Conservation (phyloP, 2,888 invertebrate genomes). For the Creontiades dilutus region DNA sequence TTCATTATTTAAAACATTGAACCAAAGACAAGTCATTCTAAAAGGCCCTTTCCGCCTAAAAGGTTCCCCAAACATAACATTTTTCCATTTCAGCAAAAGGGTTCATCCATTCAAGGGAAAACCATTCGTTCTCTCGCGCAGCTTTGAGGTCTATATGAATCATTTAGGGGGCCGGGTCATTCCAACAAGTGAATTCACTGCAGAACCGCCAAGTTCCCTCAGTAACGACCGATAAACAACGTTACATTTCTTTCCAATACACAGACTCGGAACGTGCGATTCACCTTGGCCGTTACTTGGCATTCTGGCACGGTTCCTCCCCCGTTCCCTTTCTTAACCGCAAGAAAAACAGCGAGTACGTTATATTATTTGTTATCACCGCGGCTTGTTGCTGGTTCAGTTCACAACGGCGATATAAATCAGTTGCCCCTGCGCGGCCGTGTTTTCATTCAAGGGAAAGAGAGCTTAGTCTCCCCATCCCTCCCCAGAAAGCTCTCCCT, state of each 20-base stretch:
- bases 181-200: background rate
- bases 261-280: slow-evolving; percentile 8
- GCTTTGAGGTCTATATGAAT: too few relatives aligned
- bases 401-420: slow-evolving; percentile 56
- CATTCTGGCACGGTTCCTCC: slow-evolving; percentile 18
- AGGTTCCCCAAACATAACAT: too few relatives aligned
- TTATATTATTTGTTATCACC: slow-evolving; percentile 60
- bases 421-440: slow-evolving; percentile 6
- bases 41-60: too few relatives aligned
- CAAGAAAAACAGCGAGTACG: background rate
- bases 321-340: too few relatives aligned
- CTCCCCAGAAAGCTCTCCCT: background rate
- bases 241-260: background rate
- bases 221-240: slow-evolving; percentile 1
- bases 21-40: too few relatives aligned
- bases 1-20: too few relatives aligned
- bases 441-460: background rate
- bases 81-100: too few relatives aligned
- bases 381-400: slow-evolving; percentile 58
- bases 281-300: slow-evolving; percentile 29
- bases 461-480: background rate
- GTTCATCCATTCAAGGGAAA: too few relatives aligned
- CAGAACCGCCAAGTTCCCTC: background rate
- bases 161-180: background rate
- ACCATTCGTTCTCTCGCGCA: too few relatives aligned